Conservation (phyloP, 2,888 invertebrate genomes). For the Erebia epiphron region DNA sequence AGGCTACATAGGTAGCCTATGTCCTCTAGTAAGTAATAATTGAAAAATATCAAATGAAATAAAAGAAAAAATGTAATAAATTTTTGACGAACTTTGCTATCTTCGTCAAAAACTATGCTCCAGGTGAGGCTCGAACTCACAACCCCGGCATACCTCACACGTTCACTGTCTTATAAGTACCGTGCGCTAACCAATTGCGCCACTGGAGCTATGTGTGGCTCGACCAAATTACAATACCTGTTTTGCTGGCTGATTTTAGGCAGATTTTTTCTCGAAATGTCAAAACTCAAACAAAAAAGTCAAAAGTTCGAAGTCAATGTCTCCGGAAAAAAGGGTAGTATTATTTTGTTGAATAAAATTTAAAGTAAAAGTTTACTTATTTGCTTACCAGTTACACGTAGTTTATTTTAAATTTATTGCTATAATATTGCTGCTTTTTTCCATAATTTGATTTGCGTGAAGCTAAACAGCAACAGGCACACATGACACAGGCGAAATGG, state of each 20-base stretch:
- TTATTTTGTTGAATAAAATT: neutral
- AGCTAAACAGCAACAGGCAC: constrained; percentile 55
- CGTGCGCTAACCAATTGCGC: constrained; percentile 99
- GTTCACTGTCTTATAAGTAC: constrained; percentile 99
- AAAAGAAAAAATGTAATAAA: neutral
- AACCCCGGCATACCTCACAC: constrained; percentile 99
- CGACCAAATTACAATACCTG: constrained; percentile 53
- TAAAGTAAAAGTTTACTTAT: neutral
- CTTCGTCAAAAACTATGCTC: constrained; percentile 86
- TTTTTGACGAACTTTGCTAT: no score
- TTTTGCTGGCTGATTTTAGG: constrained; percentile 7
- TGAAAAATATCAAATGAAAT: neutral
- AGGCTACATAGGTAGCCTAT: no score
- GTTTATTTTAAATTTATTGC: neutral
- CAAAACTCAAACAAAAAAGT: constrained; percentile 18
- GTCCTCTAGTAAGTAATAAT: neutral
- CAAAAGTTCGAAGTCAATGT: no score
- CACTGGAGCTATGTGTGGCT: constrained; percentile 90
- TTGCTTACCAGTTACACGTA: neutral
- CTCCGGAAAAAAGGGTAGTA: no score
- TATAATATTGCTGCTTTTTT: neutral
- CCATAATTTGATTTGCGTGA: constrained; percentile 10
- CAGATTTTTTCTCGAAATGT: constrained; percentile 17
- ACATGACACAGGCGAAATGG: constrained; percentile 51
- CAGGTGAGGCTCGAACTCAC: constrained; percentile 99